Evolutionary conservation across 2,113 vertebrate species (phyloP), one percentile per base, ranked within the genome.

Genomic region (Marmota monax): DNA sequence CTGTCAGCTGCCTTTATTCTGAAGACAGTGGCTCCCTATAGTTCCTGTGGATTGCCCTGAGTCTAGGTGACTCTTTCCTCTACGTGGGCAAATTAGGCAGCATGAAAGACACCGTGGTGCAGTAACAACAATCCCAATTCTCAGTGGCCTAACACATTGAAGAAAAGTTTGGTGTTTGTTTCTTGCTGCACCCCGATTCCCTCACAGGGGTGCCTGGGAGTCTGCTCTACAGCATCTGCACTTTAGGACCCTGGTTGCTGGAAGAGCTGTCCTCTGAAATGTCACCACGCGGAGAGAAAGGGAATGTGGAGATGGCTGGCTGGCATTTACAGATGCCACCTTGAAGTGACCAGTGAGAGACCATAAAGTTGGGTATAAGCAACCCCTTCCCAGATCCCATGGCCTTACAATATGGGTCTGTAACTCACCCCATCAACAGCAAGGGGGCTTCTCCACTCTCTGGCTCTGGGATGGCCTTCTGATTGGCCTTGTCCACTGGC

Each of bases 61-160:
- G 42, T 82, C n/a, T 51, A 32, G 18, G 22, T 8, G 0, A 0
- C 10, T 67, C 18, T 0, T 45, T 86, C 51, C 22, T 48, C 34
- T 69, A 70, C 48, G 13, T 0, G 32, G 56, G 53, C 34, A 6
- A 45, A 45, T n/a, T 7, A 45, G 67, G 72, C 25, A 69, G 45
- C 37, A 32, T 32, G 45, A 79, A 67, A n/a, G 67, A n/a, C 7
- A 12, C 11, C 11, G 4, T 18, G 37, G 39, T 23, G 0, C 14
- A n/a, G 42, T 86, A 70, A 86, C 76, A 87, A 45, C 34, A 70
- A 29, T 12, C 37, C 51, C 37, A 13, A 18, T 32, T 58, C 78
- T 61, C 77, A 70, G 51, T 39, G 37, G 69, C 37, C 12, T n/a
- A 45, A 61, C 67, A 61, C 67, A 34, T 11, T 42, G 42, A 42